Base-by-base conservation (phyloP, 2,797 vertebrate genomes). In the Anabas testudineus region DNA sequence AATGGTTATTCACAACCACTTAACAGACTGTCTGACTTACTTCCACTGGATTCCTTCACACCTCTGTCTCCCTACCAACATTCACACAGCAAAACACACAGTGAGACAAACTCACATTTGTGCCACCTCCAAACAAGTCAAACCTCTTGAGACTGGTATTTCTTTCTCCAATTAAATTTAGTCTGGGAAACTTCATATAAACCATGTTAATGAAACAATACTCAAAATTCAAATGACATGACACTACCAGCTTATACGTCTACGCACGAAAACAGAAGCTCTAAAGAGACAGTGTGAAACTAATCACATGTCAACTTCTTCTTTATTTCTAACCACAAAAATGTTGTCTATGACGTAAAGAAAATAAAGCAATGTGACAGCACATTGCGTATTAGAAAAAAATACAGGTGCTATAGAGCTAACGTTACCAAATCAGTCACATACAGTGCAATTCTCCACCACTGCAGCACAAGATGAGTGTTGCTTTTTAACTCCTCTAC, bases 21-120 rank as follows among this genome's bases (percentile, higher is more conserved):
- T 78, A 78, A 85, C 84, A 92, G 87, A 91, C 87, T 79, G 88
- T 90, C 91, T 92, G 90, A 82, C 78, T 87, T 75, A 74, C 88
- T 86, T 88, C 85, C 85, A 88, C 82, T 42, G 32, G 1, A 57
- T 69, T 48, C 56, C 71, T 76, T 87, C 82, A 71, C 81, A 86
- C 82, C 86, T 84, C 59, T 54, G 36, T 59, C 60, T 79, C 59
- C 48, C 36, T 10, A 59, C 13, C 46, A 24, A 24, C 18, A 59
- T 22, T 43, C 30, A 53, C 55, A 57, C 6, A 15, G 32, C 34
- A 6, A 60, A 4, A 66, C 54, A 64, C 37, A 45, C 15, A 60
- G 18, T 28, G 24, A 57, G 32, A 61, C 47, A 62, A 32, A 58
- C 63, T 70, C 59, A 66, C 15, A 21, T 8, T 61, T 70, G 41